Evolutionary conservation across 2,113 vertebrate genomes (phyloP).

Genomic region (Uria lomvia): DNA sequence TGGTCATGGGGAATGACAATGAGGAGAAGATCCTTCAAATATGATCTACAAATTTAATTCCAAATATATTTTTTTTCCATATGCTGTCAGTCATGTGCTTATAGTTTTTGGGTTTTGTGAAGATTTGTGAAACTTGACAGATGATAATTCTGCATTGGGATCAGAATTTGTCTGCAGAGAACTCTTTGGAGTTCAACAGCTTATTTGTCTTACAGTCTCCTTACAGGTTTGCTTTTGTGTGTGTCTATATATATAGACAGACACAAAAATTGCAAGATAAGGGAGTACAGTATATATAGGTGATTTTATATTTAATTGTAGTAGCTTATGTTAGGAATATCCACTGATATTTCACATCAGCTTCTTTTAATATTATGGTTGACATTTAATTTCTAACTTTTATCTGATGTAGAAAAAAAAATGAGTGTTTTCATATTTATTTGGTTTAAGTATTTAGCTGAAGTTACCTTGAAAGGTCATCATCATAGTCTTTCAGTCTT

Average conservation of each 20-base stretch:
- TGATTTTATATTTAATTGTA: background rate
- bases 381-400: background rate
- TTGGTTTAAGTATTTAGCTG: background rate
- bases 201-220: background rate
- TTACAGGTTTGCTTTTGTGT: background rate
- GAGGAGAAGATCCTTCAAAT: slow-evolving; percentile 24
- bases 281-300: background rate
- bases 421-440: background rate
- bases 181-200: background rate
- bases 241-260: rapidly evolving
- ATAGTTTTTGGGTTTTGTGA: background rate
- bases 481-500: background rate
- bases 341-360: background rate
- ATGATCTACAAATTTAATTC: background rate
- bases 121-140: background rate
- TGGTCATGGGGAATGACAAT: slow-evolving; percentile 5
- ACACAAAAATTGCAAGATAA: background rate
- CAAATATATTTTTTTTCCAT: background rate
- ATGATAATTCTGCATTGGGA: background rate
- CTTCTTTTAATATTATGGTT: background rate
- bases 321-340: background rate
- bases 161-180: background rate
- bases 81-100: slow-evolving; percentile 1
- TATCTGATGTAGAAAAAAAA: background rate
- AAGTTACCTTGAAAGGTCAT: background rate